Evolutionary conservation across 2,113 vertebrate species (phyloP).

Genomic region (Dipodomys ordii): DNA sequence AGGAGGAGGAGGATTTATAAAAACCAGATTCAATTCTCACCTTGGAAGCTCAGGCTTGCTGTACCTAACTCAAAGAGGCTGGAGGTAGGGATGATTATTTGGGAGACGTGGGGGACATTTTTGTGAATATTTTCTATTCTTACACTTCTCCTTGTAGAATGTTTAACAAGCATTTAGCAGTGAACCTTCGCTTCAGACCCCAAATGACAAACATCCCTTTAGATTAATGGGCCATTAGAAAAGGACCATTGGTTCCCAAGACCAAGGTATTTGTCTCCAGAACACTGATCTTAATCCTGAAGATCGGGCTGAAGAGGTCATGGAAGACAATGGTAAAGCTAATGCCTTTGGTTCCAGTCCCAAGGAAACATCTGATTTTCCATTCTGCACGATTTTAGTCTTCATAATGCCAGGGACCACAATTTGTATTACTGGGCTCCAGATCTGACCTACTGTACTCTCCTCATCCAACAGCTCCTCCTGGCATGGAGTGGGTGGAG

Average conservation of each 20-base stretch:
- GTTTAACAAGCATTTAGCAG: conserved; percentile 57
- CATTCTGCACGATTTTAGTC: neutral
- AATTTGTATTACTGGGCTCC: neutral
- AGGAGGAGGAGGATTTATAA: neutral
- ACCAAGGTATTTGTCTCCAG: conserved; percentile 62
- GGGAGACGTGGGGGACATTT: neutral
- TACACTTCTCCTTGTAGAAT: conserved; percentile 45
- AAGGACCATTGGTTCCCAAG: conserved; percentile 50
- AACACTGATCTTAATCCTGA: conserved; percentile 1
- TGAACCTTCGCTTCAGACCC: conserved; percentile 39
- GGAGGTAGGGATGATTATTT: conserved; percentile 4
- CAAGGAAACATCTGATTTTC: conserved; percentile 32
- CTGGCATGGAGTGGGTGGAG: conserved; percentile 18
- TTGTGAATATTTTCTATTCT: conserved; percentile 39
- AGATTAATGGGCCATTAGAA: conserved; percentile 54
- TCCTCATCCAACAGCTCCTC: conserved; percentile 43
- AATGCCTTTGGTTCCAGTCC: conserved; percentile 39
- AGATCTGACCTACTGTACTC: neutral
- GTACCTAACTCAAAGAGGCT: conserved; percentile 32
- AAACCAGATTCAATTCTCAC: conserved; percentile 1
- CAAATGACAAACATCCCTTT: conserved; percentile 48
- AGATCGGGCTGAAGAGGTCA: neutral
- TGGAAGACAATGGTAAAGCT: neutral
- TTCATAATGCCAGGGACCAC: conserved; percentile 39
- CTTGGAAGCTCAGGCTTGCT: neutral